Conservation (phyloP, 2,797 vertebrate species). For the Falco biarmicus region DNA sequence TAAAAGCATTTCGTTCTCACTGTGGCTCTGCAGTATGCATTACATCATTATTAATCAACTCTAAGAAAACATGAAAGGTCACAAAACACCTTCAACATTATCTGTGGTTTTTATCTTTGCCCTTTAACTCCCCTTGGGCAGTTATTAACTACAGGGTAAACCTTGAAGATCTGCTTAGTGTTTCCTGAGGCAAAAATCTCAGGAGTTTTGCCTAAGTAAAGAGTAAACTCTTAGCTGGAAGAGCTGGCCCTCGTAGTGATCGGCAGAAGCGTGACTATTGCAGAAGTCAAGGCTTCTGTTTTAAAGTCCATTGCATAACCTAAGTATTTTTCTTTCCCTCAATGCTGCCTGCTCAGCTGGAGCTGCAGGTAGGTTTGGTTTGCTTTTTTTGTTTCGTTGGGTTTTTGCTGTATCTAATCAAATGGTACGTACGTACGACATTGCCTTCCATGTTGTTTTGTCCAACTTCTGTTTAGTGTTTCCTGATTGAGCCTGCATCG, state of each 20-base stretch:
- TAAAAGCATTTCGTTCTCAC: slow-evolving; percentile 36
- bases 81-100: not conserved
- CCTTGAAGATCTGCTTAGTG: not conserved
- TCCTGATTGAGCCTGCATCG: not conserved
- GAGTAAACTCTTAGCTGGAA: not conserved
- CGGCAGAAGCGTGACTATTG: not conserved
- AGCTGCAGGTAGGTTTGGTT: slow-evolving; percentile 91
- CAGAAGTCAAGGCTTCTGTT: slow-evolving; percentile 70
- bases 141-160: not conserved
- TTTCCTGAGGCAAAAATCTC: slow-evolving; percentile 20
- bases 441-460: slow-evolving; percentile 55
- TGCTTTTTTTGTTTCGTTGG: slow-evolving; percentile 24
- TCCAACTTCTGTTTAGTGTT: slow-evolving; percentile 40
- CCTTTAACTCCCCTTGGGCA: slow-evolving; percentile 5
- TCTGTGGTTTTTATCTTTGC: slow-evolving; percentile 7
- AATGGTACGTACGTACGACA: slow-evolving; percentile 47
- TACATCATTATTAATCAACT: not conserved
- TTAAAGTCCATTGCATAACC: slow-evolving; percentile 70
- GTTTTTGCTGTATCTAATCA: slow-evolving; percentile 66
- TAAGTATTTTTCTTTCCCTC: slow-evolving; percentile 84
- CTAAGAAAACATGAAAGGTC: not conserved
- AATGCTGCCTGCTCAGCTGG: slow-evolving; percentile 89
- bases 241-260: slow-evolving; percentile 35
- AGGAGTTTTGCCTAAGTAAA: not conserved
- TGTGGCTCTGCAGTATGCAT: not conserved